phyloP scores from a whole-genome alignment of 2,113 vertebrate species.

The Sphaerodactylus townsendi region DNA sequence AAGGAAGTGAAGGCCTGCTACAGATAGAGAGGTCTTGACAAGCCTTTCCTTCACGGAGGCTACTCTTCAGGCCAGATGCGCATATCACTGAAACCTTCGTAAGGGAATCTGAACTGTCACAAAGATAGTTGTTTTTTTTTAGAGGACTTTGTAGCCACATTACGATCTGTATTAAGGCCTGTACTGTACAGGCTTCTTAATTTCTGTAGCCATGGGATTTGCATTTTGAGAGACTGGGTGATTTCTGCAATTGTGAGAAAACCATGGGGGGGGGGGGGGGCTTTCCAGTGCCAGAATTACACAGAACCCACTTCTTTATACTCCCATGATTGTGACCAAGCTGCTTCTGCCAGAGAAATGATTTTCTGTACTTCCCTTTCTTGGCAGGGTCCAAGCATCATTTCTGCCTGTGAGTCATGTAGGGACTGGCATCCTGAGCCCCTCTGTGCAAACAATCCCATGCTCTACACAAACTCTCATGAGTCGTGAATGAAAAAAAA shows the following conservation, averaged over 20 bases:
- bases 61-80: fast-evolving
- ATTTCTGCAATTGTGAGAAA: slow-evolving; percentile 10
- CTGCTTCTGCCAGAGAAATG: background rate
- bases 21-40: background rate
- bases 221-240: background rate
- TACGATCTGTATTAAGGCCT: background rate
- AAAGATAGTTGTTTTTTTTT: background rate
- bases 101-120: background rate
- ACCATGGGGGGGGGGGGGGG: slow-evolving; percentile 2
- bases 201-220: background rate
- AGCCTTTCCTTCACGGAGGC: background rate
- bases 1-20: background rate
- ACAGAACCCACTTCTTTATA: background rate
- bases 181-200: fast-evolving
- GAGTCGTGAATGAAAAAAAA: no score
- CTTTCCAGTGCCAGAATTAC: background rate
- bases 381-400: background rate
- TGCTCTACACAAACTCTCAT: no score
- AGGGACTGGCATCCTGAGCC: no score
- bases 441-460: no score
- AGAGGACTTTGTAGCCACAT: no score
- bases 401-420: no score
- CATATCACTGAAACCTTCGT: fast-evolving
- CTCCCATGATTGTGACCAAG: background rate
- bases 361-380: background rate